These are phyloP conservation scores for Enteromius viviparus DNA, from an alignment of 2,797 vertebrate species.

Conservation along the genomic window DNA sequence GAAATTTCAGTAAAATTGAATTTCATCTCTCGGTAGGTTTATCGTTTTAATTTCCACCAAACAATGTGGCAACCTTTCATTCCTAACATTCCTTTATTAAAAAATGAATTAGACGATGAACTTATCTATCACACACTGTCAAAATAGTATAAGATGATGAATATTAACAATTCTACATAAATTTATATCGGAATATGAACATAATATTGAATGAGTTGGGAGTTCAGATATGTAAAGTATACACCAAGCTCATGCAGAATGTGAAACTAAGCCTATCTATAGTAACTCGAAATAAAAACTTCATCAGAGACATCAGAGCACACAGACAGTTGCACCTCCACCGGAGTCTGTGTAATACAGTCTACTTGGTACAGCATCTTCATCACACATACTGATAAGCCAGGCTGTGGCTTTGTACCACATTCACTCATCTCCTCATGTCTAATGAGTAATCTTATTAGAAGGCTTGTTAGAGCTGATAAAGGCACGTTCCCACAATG, in stretches of 20 bases:
- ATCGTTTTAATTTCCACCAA: too few species aligned
- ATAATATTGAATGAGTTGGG: not conserved
- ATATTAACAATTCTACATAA: not conserved
- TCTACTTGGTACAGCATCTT: slow-evolving; percentile 15
- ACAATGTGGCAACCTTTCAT: not conserved
- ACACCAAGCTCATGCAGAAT: not conserved
- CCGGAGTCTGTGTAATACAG: slow-evolving; percentile 5
- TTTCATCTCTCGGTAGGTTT: too few species aligned
- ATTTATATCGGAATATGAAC: not conserved
- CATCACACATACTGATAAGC: slow-evolving; percentile 23
- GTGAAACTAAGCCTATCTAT: not conserved
- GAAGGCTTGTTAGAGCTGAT: slow-evolving; percentile 54
- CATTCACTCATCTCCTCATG: slow-evolving; percentile 34
- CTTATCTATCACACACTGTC: not conserved
- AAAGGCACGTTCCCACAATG: slow-evolving; percentile 62
- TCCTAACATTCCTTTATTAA: not conserved
- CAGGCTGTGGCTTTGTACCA: slow-evolving; percentile 53
- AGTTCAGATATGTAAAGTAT: not conserved
- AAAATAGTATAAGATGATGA: not conserved
- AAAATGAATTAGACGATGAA: not conserved
- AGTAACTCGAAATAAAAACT: not conserved
- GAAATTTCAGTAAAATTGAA: too few species aligned
- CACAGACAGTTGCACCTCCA: slow-evolving; percentile 3
- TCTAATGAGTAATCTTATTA: slow-evolving; percentile 59
- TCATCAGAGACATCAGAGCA: not conserved